Percentiles rank a stretch among this genome's conserved stretches.
Evolutionary conservation across 1,140 invertebrate species (phyloP).

Genomic region (Zaprionus davidi): DNA sequence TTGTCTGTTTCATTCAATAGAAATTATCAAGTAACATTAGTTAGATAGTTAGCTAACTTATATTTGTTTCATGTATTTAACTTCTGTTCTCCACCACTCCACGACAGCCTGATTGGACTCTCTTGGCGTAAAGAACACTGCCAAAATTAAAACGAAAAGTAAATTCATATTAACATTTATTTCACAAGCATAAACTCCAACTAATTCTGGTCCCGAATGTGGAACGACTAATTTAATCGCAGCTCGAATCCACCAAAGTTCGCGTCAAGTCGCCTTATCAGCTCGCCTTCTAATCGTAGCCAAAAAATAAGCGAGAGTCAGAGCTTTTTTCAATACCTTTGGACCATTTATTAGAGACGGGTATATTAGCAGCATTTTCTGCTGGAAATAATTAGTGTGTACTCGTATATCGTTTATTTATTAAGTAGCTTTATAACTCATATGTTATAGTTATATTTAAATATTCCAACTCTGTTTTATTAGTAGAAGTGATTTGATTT

Average conservation of each 20-base stretch:
- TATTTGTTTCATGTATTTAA: neutral
- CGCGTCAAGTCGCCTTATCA: neutral
- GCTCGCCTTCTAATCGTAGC: neutral
- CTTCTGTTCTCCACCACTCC: neutral
- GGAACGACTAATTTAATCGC: neutral
- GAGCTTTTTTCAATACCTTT: no score
- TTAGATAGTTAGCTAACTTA: neutral
- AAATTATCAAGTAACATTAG: neutral
- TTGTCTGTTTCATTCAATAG: neutral
- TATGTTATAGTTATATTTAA: neutral
- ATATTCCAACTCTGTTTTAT: neutral
- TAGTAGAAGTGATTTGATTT: neutral
- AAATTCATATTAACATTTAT: neutral
- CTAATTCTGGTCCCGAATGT: neutral
- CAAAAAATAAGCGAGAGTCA: neutral
- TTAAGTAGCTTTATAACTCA: neutral
- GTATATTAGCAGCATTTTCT: no score
- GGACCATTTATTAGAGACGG: no score
- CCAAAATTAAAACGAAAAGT: neutral
- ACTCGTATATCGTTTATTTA: no score
- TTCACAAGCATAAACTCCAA: neutral
- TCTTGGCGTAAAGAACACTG: neutral
- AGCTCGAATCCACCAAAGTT: neutral
- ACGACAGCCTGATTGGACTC: neutral
- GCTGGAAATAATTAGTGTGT: no score